Conservation (phyloP, 1,140 invertebrate genomes). For the Bombus impatiens region DNA sequence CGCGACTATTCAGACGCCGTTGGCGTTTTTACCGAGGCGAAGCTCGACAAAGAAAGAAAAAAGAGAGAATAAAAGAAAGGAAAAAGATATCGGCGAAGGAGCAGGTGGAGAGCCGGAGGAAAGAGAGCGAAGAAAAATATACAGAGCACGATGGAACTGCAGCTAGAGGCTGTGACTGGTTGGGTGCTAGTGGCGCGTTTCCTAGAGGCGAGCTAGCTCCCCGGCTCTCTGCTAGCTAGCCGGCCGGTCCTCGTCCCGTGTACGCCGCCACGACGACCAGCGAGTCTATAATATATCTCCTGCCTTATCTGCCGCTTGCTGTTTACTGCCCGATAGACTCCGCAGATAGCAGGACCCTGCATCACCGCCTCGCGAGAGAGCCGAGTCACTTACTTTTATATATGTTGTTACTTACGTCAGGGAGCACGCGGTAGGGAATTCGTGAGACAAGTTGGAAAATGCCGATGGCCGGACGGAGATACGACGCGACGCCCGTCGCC, state of each 20-base stretch:
- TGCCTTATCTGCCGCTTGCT: conserved; percentile 81
- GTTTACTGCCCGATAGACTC: conserved; percentile 83
- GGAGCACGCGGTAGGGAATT: conserved; percentile 60
- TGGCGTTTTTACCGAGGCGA: conserved; percentile 72
- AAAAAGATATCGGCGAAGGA: conserved; percentile 15
- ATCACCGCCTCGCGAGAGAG: conserved; percentile 72
- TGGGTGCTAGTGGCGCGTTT: conserved; percentile 23
- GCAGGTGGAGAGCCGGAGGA: neutral
- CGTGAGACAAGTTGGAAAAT: conserved; percentile 72
- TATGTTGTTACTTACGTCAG: conserved; percentile 76
- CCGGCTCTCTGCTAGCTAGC: conserved; percentile 13
- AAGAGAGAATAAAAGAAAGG: neutral
- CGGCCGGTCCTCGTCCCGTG: conserved; percentile 57
- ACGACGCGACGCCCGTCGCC: conserved; percentile 63
- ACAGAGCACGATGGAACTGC: conserved; percentile 57
- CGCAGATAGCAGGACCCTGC: conserved; percentile 79
- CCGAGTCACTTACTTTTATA: conserved; percentile 78
- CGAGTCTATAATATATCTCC: conserved; percentile 81
- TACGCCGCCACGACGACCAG: conserved; percentile 60
- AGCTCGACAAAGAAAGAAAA: conserved; percentile 22
- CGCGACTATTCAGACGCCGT: conserved; percentile 80
- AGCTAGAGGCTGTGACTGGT: conserved; percentile 27
- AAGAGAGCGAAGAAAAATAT: conserved; percentile 53
- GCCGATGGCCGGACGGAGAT: conserved; percentile 66
- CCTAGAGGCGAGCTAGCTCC: conserved; percentile 38